phyloP scores from a whole-genome alignment of 1,140 invertebrate species.

The Melanaphis sacchari region DNA sequence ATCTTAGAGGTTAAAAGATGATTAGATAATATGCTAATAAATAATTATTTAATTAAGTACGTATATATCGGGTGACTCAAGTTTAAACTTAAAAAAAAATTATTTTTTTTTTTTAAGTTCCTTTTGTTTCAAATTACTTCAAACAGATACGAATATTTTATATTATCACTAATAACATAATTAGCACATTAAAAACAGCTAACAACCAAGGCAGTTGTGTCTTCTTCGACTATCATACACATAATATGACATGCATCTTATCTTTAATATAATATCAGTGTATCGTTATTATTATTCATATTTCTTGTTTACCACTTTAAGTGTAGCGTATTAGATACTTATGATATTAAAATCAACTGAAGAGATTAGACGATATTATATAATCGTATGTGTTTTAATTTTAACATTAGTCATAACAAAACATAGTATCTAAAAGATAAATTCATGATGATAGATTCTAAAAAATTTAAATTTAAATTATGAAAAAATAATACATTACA shows the following conservation, averaged over 20 bases:
- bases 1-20: background rate
- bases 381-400: no score
- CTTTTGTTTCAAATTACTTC: no score
- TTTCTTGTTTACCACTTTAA: background rate
- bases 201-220: background rate
- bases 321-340: background rate
- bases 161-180: background rate
- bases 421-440: background rate
- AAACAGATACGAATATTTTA: background rate
- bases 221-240: background rate
- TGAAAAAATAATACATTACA: no score
- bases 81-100: background rate
- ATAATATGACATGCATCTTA: background rate
- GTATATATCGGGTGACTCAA: background rate
- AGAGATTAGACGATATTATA: background rate
- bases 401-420: background rate
- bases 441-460: background rate
- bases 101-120: fast-evolving
- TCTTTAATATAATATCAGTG: background rate
- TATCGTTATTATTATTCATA: background rate
- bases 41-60: background rate
- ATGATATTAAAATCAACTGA: background rate
- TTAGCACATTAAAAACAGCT: no score
- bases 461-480: background rate
- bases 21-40: background rate